These are phyloP conservation scores for Oncorhynchus kisutch DNA, from an alignment of 2,113 vertebrate species.

Conservation along the genomic window DNA sequence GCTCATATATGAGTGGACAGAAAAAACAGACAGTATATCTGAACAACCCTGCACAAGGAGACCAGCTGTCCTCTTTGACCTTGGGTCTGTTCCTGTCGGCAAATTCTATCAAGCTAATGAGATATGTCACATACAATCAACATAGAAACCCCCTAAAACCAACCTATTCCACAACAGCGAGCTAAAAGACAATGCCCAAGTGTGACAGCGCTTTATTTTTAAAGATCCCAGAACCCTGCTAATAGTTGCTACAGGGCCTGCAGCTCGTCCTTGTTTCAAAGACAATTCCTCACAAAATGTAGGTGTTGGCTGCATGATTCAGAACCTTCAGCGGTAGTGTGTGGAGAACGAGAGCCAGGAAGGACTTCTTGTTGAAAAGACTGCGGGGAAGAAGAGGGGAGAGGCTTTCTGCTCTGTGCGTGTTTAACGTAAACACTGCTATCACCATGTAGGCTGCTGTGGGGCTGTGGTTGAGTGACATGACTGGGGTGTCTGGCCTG, in stretches of 20 bases:
- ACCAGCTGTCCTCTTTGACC: slow-evolving; percentile 25
- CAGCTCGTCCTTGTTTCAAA: slow-evolving; percentile 19
- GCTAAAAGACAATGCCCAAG: slow-evolving; percentile 13
- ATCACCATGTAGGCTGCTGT: background rate
- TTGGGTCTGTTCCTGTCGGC: slow-evolving; percentile 33
- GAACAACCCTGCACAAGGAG: slow-evolving; percentile 23
- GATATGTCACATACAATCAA: slow-evolving; percentile 64
- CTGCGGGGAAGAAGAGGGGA: background rate
- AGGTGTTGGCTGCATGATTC: background rate
- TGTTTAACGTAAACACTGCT: background rate
- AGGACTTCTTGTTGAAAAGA: background rate
- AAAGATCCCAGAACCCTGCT: slow-evolving; percentile 13
- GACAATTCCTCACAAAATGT: background rate
- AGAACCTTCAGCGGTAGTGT: background rate
- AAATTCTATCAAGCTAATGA: slow-evolving; percentile 61
- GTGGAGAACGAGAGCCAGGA: background rate
- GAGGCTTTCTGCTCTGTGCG: background rate
- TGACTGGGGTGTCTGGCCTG: slow-evolving; percentile 35
- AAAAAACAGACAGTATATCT: slow-evolving; percentile 15
- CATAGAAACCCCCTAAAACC: slow-evolving; percentile 20
- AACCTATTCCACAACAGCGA: slow-evolving; percentile 1
- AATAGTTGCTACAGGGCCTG: slow-evolving; percentile 22
- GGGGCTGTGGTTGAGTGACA: slow-evolving; percentile 38
- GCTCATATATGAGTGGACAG: background rate
- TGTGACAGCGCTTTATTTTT: slow-evolving; percentile 35